Conservation (phyloP, 2,888 invertebrate species). For the Neria commutata region DNA sequence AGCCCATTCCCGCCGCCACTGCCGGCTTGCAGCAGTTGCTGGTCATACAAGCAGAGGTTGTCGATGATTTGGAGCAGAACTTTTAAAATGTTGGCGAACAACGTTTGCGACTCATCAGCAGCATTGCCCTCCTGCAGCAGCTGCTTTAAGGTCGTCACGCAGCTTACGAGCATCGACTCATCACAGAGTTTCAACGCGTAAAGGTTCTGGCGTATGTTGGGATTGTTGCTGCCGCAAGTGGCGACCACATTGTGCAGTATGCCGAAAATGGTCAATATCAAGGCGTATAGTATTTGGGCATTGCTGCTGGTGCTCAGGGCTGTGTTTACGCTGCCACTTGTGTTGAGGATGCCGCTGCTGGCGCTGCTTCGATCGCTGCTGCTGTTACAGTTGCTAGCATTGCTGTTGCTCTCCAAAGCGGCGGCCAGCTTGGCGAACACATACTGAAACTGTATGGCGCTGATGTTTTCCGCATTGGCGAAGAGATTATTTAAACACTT, state of each 20-base stretch:
- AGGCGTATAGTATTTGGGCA: conserved; percentile 44
- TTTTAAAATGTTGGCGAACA: conserved; percentile 45
- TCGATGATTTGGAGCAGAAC: conserved; percentile 51
- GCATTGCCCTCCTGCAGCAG: conserved; percentile 27
- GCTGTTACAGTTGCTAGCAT: no score
- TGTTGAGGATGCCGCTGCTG: no score
- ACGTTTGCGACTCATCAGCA: conserved; percentile 24
- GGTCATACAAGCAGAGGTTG: conserved; percentile 46
- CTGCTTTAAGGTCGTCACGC: conserved; percentile 44
- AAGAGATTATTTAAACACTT: conserved; percentile 56
- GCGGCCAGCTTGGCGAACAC: conserved; percentile 44
- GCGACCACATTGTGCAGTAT: conserved; percentile 51
- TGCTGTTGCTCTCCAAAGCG: conserved; percentile 30
- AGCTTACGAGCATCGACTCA: conserved; percentile 46
- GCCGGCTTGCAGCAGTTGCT: conserved; percentile 33
- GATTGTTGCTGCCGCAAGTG: background rate
- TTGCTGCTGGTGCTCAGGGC: no score
- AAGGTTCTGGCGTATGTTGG: conserved; percentile 30
- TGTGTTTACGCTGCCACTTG: no score
- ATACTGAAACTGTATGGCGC: conserved; percentile 45
- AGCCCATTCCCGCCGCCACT: conserved; percentile 26
- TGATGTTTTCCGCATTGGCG: conserved; percentile 42
- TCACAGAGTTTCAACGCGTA: conserved; percentile 43
- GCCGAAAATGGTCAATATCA: conserved; percentile 54
- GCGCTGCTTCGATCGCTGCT: no score